Conservation (phyloP, 2,888 invertebrate species). For the Lamproptera curius region DNA sequence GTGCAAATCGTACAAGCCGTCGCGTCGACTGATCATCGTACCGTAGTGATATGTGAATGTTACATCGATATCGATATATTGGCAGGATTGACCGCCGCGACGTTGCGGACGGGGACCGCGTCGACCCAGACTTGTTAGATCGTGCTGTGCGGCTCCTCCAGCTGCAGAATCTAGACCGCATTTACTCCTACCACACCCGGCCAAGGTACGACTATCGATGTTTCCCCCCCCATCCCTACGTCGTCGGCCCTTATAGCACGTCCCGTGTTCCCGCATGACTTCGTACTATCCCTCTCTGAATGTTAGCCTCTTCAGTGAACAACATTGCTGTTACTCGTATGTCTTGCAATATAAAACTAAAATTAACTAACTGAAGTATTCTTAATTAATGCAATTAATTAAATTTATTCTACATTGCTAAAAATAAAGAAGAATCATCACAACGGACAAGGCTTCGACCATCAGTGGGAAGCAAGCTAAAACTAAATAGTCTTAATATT, state of each 20-base stretch:
- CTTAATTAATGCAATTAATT: background rate
- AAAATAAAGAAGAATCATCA: too few species aligned
- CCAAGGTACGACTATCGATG: slow-evolving; percentile 78
- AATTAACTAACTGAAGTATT: background rate
- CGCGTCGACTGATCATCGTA: slow-evolving; percentile 31
- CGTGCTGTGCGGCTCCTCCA: slow-evolving; percentile 76
- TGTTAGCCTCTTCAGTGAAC: slow-evolving; percentile 1
- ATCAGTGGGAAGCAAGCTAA: background rate
- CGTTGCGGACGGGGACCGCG: slow-evolving; percentile 58
- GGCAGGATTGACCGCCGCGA: slow-evolving; percentile 76
- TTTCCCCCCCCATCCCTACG: slow-evolving; percentile 37
- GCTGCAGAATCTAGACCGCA: slow-evolving; percentile 77
- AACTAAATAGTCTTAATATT: background rate
- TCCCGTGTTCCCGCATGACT: slow-evolving; percentile 16
- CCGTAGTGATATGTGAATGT: slow-evolving; percentile 47
- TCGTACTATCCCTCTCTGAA: slow-evolving; percentile 8
- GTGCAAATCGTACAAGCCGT: slow-evolving; percentile 24
- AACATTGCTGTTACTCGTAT: background rate
- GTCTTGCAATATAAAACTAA: background rate
- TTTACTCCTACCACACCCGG: slow-evolving; percentile 78
- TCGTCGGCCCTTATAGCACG: slow-evolving; percentile 8
- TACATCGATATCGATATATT: slow-evolving; percentile 69
- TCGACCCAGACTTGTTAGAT: slow-evolving; percentile 74
- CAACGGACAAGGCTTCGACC: too few species aligned
- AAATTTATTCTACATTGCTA: background rate